Percentiles rank a stretch among this genome's conserved stretches.
Conservation (phyloP, 2,797 vertebrate species). For the Squalus acanthias region DNA sequence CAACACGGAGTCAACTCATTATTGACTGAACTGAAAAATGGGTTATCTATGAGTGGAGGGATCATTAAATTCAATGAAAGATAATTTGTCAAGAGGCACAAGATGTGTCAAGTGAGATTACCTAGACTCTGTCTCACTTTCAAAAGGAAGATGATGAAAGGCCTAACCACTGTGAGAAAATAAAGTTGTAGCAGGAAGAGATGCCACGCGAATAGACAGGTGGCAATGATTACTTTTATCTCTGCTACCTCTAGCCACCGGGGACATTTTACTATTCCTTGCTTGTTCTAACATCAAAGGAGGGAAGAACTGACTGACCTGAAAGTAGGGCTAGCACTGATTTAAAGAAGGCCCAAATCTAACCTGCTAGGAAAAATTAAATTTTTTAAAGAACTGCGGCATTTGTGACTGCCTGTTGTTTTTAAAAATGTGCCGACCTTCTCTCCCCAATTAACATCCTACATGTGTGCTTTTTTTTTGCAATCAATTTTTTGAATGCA, state of each 20-base stretch:
- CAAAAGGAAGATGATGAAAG: conserved; percentile 27
- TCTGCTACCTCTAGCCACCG: neutral
- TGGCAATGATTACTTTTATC: conserved; percentile 29
- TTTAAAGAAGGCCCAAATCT: no score
- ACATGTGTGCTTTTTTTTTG: neutral
- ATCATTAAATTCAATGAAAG: conserved; percentile 38
- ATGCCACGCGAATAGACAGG: neutral
- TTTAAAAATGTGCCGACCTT: neutral
- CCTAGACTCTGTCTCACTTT: conserved; percentile 22
- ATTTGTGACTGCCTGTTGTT: neutral
- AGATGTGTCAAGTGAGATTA: conserved; percentile 36
- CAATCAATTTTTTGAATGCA: neutral
- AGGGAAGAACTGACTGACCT: neutral
- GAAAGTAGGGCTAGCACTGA: neutral
- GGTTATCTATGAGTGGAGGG: conserved; percentile 30
- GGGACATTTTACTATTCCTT: conserved; percentile 35
- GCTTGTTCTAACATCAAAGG: conserved; percentile 21
- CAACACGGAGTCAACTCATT: conserved; percentile 8
- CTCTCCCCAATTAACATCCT: neutral
- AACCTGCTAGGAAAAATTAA: neutral
- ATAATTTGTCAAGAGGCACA: conserved; percentile 38
- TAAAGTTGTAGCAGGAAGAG: conserved; percentile 20
- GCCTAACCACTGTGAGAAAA: conserved; percentile 27
- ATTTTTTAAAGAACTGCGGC: neutral
- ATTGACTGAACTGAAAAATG: conserved; percentile 16